Conservation (phyloP, 2,797 vertebrate genomes). For the Anisognathus igniventris region DNA sequence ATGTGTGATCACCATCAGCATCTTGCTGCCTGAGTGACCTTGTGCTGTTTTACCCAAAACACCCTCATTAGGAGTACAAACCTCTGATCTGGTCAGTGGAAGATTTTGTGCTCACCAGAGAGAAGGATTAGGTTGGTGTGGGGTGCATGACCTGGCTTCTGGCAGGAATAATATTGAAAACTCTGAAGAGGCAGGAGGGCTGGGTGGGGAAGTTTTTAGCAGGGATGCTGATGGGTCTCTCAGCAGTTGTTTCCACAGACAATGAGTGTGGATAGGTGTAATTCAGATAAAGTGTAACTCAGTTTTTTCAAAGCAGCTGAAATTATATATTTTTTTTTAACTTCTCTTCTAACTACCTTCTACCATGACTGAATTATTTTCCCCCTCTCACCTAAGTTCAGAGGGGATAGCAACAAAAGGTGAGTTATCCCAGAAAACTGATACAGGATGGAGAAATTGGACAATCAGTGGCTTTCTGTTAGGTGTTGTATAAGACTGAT, state of each 20-base stretch:
- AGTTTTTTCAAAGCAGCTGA: neutral
- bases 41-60: neutral
- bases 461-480: neutral
- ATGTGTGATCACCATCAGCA: neutral
- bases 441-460: rapidly evolving
- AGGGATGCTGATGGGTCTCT: neutral
- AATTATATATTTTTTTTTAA: neutral
- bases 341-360: neutral
- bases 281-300: neutral
- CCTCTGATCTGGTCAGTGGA: neutral
- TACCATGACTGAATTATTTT: neutral
- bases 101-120: neutral
- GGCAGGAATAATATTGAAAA: neutral
- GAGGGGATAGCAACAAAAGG: neutral
- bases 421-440: neutral
- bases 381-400: neutral
- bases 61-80: neutral
- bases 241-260: neutral
- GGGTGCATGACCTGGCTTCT: neutral
- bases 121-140: neutral
- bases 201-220: neutral
- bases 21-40: neutral
- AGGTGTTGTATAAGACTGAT: neutral
- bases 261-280: too few relatives aligned
- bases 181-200: neutral